Evolutionary conservation across 2,797 vertebrate genomes (phyloP).

Genomic region (Alauda arvensis): DNA sequence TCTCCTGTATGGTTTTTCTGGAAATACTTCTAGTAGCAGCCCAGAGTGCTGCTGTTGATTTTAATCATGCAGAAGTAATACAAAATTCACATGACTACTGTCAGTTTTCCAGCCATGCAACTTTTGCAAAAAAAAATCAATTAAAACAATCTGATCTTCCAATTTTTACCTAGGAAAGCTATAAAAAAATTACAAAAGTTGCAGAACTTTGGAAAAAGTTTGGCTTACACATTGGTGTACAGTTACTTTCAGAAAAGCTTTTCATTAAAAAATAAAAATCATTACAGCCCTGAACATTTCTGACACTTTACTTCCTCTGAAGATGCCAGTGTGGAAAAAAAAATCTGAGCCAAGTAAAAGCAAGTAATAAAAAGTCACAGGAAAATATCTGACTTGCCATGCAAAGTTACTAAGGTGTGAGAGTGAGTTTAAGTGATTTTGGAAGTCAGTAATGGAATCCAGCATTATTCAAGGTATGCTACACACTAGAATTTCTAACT

Average conservation of each 20-base stretch:
- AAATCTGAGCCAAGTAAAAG: background rate
- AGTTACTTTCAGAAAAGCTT: background rate
- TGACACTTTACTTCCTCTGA: background rate
- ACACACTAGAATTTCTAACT: background rate
- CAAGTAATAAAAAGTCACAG: background rate
- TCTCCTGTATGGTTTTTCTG: background rate
- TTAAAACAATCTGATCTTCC: constrained; percentile 10
- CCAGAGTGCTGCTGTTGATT: background rate
- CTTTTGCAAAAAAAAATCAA: background rate
- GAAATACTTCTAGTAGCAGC: background rate
- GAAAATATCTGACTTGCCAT: background rate
- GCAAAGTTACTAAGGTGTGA: background rate
- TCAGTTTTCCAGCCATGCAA: background rate
- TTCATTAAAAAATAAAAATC: background rate
- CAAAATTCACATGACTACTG: background rate
- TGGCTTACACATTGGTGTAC: background rate
- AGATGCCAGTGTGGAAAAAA: background rate
- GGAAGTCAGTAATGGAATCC: background rate
- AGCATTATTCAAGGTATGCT: background rate
- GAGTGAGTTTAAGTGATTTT: background rate
- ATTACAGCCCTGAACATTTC: background rate
- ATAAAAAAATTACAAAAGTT: background rate
- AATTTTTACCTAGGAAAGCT: background rate
- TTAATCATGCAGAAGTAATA: constrained; percentile 5
- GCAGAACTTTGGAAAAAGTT: background rate